A percentile compares a stretch with the other conserved stretches of the same genome.
phyloP scores from a whole-genome alignment of 1,140 invertebrate genomes.

The Oncopodura yosiiana region DNA sequence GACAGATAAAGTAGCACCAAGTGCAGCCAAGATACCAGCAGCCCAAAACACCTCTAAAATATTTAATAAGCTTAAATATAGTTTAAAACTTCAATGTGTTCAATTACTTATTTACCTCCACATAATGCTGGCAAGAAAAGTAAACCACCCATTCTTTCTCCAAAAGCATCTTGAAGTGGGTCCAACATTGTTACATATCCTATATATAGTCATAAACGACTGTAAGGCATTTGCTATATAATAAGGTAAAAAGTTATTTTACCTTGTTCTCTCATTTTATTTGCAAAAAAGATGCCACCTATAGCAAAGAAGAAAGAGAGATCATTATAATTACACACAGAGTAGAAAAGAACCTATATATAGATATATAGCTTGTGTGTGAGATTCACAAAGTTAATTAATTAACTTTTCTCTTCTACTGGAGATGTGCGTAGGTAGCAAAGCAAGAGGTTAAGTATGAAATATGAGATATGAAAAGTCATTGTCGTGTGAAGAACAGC shows the following conservation, averaged over 20 bases:
- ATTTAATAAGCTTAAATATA: constrained; percentile 65
- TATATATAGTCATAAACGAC: too few species aligned
- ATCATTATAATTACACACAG: not conserved
- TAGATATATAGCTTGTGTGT: too few species aligned
- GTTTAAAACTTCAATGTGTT: constrained; percentile 45
- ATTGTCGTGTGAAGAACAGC: too few species aligned
- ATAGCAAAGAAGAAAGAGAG: constrained; percentile 25
- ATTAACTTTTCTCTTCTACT: too few species aligned
- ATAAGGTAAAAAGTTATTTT: too few species aligned
- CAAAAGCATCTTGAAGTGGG: constrained; percentile 67
- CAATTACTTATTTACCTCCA: constrained; percentile 44
- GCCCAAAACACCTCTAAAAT: constrained; percentile 71
- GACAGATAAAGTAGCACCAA: constrained; percentile 60
- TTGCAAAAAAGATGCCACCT: constrained; percentile 70
- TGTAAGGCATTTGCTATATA: too few species aligned
- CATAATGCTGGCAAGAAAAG: constrained; percentile 67
- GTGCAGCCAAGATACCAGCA: constrained; percentile 61
- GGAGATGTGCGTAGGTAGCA: too few species aligned
- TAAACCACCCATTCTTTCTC: constrained; percentile 62
- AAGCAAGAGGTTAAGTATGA: too few species aligned
- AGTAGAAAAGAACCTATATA: not conserved
- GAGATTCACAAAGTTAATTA: too few species aligned
- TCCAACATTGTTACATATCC: constrained; percentile 80
- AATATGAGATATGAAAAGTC: too few species aligned
- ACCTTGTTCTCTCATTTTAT: constrained; percentile 65